These are phyloP conservation scores for Lateolabrax maculatus DNA, from an alignment of 2,797 vertebrate species.

Conservation along the genomic window DNA sequence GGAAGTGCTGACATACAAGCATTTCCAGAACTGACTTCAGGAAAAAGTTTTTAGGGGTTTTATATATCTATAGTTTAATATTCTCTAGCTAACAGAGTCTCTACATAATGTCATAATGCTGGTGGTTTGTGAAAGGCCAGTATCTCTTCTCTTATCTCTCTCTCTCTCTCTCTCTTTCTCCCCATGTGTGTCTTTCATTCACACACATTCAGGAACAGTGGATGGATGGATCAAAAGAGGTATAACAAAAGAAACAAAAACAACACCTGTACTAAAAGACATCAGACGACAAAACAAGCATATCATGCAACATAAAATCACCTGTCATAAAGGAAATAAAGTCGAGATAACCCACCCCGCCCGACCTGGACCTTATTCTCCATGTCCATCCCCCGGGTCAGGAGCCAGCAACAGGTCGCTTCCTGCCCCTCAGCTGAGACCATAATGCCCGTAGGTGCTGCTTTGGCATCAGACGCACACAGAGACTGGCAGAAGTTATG, in stretches of 20 bases:
- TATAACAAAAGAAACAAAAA: conserved; percentile 39
- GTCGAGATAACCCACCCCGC: conserved; percentile 37
- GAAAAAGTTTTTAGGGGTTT: neutral
- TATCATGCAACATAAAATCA: conserved; percentile 62
- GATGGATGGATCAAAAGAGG: conserved; percentile 58
- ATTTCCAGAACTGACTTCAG: neutral
- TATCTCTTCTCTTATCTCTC: conserved; percentile 18
- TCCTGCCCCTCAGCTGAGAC: conserved; percentile 52
- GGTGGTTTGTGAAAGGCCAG: conserved; percentile 70
- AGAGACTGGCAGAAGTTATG: conserved; percentile 59
- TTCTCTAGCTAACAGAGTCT: conserved; percentile 8
- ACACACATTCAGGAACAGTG: conserved; percentile 39
- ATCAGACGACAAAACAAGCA: conserved; percentile 43
- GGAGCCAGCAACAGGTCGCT: conserved; percentile 19
- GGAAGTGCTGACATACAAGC: neutral
- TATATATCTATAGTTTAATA: conserved; percentile 9
- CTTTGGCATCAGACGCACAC: conserved; percentile 68
- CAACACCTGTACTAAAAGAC: conserved; percentile 19
- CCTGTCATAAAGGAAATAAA: conserved; percentile 55
- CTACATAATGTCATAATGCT: conserved; percentile 46
- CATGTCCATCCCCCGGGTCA: conserved; percentile 37
- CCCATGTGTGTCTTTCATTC: conserved; percentile 24
- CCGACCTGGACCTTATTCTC: conserved; percentile 17
- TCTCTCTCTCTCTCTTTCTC: conserved; percentile 9
- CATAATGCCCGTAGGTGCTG: conserved; percentile 74